phyloP scores from a whole-genome alignment of 2,113 vertebrate species.

The Acrocephalus arundinaceus region DNA sequence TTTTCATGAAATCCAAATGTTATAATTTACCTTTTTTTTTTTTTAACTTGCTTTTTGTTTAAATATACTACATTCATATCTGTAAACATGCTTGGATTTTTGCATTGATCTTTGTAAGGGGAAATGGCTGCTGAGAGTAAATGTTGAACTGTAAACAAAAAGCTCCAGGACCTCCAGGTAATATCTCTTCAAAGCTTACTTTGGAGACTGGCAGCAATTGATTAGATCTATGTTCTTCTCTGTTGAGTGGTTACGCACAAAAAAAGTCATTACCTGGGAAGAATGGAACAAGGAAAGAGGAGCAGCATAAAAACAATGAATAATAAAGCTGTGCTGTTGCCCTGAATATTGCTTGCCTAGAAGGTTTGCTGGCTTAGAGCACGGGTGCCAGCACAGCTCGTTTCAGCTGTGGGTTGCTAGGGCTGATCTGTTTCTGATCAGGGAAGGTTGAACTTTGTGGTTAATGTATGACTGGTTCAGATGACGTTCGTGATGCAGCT shows the following conservation, averaged over 20 bases:
- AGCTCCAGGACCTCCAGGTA: not conserved
- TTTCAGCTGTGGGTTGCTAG: not conserved
- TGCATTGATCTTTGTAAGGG: not conserved
- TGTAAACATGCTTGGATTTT: constrained; percentile 1
- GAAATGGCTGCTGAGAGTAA: not conserved
- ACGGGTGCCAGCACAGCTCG: not conserved
- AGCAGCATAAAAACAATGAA: not conserved
- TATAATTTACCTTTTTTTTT: not conserved
- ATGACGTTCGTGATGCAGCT: not conserved
- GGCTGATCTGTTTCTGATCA: not conserved
- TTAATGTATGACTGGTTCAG: not conserved
- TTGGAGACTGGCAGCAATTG: not conserved
- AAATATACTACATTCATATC: not conserved
- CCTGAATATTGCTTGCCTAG: not conserved
- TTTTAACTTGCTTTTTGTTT: not conserved
- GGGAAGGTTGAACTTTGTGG: not conserved
- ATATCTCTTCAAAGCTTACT: not conserved
- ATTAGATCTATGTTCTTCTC: not conserved
- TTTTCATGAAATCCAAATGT: not conserved
- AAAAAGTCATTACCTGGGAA: constrained; percentile 1
- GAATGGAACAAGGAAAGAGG: not conserved
- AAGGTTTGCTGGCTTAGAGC: not conserved
- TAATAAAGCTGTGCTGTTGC: not conserved
- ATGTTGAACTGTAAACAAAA: constrained; percentile 10
- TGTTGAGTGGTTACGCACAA: not conserved